Evolutionary conservation across 2,888 invertebrate genomes (phyloP).

Genomic region (Agapostemon virescens): DNA sequence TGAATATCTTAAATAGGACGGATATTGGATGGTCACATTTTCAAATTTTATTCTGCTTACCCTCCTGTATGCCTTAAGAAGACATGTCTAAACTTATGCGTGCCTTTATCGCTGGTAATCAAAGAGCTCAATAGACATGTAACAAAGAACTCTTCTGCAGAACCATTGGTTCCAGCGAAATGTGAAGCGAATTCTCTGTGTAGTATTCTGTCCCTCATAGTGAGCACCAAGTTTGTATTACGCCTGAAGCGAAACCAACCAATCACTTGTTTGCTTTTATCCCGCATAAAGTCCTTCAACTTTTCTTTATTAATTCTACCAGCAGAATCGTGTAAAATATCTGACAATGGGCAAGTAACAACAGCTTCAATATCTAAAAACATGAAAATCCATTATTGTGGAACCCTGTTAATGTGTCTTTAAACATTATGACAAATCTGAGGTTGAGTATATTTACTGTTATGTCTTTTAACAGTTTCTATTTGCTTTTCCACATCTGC

Average conservation of each 20-base stretch:
- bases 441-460: slow-evolving; percentile 77
- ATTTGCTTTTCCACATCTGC: slow-evolving; percentile 86
- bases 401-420: not conserved
- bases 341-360: slow-evolving; percentile 83
- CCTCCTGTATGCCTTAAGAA: slow-evolving; percentile 83
- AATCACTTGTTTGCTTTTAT: slow-evolving; percentile 83
- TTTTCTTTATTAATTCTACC: slow-evolving; percentile 83
- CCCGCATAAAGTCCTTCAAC: slow-evolving; percentile 82
- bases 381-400: not conserved
- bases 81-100: slow-evolving; percentile 84
- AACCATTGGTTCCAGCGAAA: slow-evolving; percentile 80
- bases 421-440: not conserved
- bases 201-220: slow-evolving; percentile 84
- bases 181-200: slow-evolving; percentile 84
- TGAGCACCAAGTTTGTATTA: slow-evolving; percentile 82
- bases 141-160: slow-evolving; percentile 83
- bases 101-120: slow-evolving; percentile 82
- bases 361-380: slow-evolving; percentile 83
- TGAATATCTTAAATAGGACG: not conserved
- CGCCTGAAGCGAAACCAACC: slow-evolving; percentile 87
- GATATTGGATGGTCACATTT: not conserved
- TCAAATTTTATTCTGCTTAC: slow-evolving; percentile 79
- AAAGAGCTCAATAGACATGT: slow-evolving; percentile 84
- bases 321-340: slow-evolving; percentile 83
- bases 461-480: slow-evolving; percentile 83